Evolutionary conservation across 2,888 invertebrate species (phyloP).

Genomic region (Agonopterix subpropinquella): DNA sequence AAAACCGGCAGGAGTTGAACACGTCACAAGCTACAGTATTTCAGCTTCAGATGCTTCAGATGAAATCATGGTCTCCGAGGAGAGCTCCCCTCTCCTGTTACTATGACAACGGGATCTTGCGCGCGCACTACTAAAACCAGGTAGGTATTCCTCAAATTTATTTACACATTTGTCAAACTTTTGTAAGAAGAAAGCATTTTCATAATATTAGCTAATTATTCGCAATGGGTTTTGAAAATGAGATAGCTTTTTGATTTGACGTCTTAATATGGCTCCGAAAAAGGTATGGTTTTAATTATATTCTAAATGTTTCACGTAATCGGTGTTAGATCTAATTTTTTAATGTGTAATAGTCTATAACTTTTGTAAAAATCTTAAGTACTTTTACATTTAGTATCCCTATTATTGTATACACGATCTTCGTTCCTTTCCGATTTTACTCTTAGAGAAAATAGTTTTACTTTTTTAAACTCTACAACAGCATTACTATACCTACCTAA

Average conservation of each 20-base stretch:
- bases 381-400: too few relatives aligned
- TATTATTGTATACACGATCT: too few relatives aligned
- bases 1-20: neutral
- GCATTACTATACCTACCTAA: too few relatives aligned
- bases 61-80: conserved; percentile 2
- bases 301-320: neutral
- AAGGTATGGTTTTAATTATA: conserved; percentile 44
- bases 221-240: neutral
- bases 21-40: neutral
- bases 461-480: too few relatives aligned
- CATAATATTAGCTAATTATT: neutral
- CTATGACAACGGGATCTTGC: conserved; percentile 48
- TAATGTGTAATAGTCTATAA: too few relatives aligned
- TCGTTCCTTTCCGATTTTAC: too few relatives aligned
- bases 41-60: neutral
- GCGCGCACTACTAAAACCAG: conserved; percentile 45
- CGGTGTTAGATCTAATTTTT: too few relatives aligned
- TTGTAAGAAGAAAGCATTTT: neutral
- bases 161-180: conserved; percentile 14
- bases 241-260: neutral
- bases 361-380: too few relatives aligned
- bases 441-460: too few relatives aligned
- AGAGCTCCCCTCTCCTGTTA: conserved; percentile 27
- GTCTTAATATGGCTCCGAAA: conserved; percentile 52
- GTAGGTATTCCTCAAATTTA: conserved; percentile 39